Percentiles rank a stretch among this genome's conserved stretches.
Conservation (phyloP, 1,140 invertebrate species). For the Halesus radiatus region DNA sequence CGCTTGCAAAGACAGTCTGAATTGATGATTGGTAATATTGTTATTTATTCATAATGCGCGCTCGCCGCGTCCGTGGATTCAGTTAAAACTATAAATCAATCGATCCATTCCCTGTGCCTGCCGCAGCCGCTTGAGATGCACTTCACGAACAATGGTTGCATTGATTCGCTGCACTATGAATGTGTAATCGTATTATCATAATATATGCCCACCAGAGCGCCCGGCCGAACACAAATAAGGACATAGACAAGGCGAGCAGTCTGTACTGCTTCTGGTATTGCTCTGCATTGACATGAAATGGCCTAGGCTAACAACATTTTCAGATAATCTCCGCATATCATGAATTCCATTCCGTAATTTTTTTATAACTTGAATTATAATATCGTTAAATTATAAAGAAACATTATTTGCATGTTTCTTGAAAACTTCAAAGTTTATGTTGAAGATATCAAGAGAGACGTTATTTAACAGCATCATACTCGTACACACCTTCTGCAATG, state of each 20-base stretch:
- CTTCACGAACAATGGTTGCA: constrained; percentile 12
- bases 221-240: not conserved
- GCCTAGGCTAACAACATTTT: too few species aligned
- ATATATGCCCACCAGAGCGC: not conserved
- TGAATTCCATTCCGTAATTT: too few species aligned
- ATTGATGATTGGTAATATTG: not conserved
- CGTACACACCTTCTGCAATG: too few species aligned
- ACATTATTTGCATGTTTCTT: too few species aligned
- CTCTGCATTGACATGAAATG: not conserved
- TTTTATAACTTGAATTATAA: too few species aligned
- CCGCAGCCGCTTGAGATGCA: not conserved
- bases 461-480: too few species aligned
- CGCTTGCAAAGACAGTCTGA: too few species aligned
- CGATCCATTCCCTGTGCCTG: not conserved
- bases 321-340: too few species aligned
- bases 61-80: not conserved
- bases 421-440: too few species aligned
- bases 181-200: not conserved
- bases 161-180: constrained; percentile 13
- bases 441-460: too few species aligned
- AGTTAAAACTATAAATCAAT: not conserved
- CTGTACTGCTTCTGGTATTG: not conserved
- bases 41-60: not conserved
- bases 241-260: not conserved
- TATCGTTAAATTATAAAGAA: too few species aligned